Evolutionary conservation across 2,113 vertebrate genomes (phyloP).

Genomic region (Bostrychus sinensis): DNA sequence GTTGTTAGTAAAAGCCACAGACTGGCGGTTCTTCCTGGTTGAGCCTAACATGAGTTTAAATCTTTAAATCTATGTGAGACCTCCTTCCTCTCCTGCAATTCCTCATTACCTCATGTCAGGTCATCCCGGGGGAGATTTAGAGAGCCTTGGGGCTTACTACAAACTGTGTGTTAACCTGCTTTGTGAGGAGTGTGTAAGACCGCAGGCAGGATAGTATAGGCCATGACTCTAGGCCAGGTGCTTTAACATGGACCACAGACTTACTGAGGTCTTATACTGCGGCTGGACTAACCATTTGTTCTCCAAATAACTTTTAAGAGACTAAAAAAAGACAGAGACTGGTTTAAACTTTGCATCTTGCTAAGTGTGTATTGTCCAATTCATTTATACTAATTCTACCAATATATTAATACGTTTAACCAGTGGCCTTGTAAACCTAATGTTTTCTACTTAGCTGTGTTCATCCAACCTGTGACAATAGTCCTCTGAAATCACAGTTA

Average conservation of each 20-base stretch:
- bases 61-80: slow-evolving; percentile 73
- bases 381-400: too few species aligned
- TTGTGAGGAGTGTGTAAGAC: slow-evolving; percentile 53
- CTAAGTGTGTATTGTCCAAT: too few species aligned
- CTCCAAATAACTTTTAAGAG: slow-evolving; percentile 31
- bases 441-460: too few species aligned
- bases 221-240: slow-evolving; percentile 60
- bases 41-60: slow-evolving; percentile 70
- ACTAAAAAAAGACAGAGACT: slow-evolving; percentile 30
- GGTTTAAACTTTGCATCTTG: too few species aligned
- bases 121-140: slow-evolving; percentile 71
- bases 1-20: slow-evolving; percentile 58
- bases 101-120: slow-evolving; percentile 76
- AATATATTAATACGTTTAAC: too few species aligned
- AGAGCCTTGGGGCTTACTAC: slow-evolving; percentile 65
- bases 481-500: slow-evolving; percentile 68
- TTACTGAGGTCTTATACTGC: slow-evolving; percentile 39
- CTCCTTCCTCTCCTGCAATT: slow-evolving; percentile 75
- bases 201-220: slow-evolving; percentile 56
- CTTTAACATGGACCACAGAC: slow-evolving; percentile 52
- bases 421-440: slow-evolving; percentile 44
- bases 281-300: slow-evolving; percentile 24
- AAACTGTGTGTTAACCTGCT: slow-evolving; percentile 58
- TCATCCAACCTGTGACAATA: slow-evolving; percentile 72
- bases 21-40: slow-evolving; percentile 72